phyloP scores from a whole-genome alignment of 2,888 invertebrate genomes.

The Odontocerum albicorne region DNA sequence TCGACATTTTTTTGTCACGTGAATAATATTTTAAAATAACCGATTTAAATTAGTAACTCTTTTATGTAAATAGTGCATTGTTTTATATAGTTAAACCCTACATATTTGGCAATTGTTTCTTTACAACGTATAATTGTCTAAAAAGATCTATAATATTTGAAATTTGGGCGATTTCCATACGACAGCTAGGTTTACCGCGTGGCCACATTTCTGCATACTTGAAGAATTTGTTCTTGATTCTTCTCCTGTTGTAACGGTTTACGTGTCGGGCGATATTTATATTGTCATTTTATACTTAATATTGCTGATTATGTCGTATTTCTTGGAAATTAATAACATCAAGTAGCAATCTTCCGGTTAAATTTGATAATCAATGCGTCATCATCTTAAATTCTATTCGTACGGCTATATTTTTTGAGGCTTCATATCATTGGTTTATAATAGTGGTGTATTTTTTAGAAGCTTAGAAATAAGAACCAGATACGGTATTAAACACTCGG shows the following conservation, averaged over 20 bases:
- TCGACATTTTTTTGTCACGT: slow-evolving; percentile 50
- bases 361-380: slow-evolving; percentile 26
- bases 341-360: slow-evolving; percentile 24
- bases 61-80: too few relatives aligned
- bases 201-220: slow-evolving; percentile 50
- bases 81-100: too few relatives aligned
- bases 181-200: slow-evolving; percentile 51
- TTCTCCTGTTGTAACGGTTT: background rate
- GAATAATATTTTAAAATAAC: slow-evolving; percentile 44
- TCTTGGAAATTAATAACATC: too few relatives aligned
- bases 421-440: too few relatives aligned
- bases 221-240: slow-evolving; percentile 20
- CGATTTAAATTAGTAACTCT: slow-evolving; percentile 23
- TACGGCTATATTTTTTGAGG: too few relatives aligned
- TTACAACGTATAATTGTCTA: background rate
- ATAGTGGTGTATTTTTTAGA: too few relatives aligned
- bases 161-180: slow-evolving; percentile 27
- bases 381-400: slow-evolving; percentile 22
- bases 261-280: too few relatives aligned
- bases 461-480: too few relatives aligned
- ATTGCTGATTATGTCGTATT: too few relatives aligned
- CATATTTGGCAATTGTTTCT: too few relatives aligned
- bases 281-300: too few relatives aligned
- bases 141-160: slow-evolving; percentile 2
- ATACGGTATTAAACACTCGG: too few relatives aligned